Evolutionary conservation across 2,113 vertebrate genomes (phyloP).

Genomic region (Leptodactylus fuscus): DNA sequence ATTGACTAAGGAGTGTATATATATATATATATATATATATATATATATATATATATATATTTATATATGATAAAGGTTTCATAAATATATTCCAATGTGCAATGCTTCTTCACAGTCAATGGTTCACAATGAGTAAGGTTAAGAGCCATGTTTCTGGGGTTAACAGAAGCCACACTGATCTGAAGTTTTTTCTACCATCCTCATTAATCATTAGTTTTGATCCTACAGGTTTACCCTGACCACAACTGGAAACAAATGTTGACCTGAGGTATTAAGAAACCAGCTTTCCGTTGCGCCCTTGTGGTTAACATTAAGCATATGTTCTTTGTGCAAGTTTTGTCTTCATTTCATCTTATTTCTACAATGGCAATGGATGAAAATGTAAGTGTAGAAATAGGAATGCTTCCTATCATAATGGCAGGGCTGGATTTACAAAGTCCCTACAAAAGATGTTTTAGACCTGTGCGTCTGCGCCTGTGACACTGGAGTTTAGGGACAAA

Average conservation of each 20-base stretch:
- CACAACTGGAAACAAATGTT: conserved; percentile 62
- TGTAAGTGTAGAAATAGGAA: conserved; percentile 82
- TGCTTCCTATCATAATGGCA: conserved; percentile 36
- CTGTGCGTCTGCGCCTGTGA: too few species aligned
- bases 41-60: too few species aligned
- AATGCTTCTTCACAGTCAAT: neutral
- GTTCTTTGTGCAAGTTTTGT: conserved; percentile 79
- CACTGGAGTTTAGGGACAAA: too few species aligned
- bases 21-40: too few species aligned
- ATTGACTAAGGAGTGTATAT: too few species aligned
- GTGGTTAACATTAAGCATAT: conserved; percentile 73
- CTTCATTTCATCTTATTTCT: conserved; percentile 79
- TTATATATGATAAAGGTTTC: neutral
- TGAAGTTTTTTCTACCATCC: conserved; percentile 64
- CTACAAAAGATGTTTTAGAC: neutral
- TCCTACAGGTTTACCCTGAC: conserved; percentile 62
- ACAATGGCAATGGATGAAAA: conserved; percentile 72
- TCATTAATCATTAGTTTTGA: conserved; percentile 62
- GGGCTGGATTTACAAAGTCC: too few species aligned
- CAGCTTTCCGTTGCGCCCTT: conserved; percentile 59
- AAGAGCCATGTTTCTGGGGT: conserved; percentile 59
- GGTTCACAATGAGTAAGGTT: conserved; percentile 31
- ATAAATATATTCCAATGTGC: neutral
- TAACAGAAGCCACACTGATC: conserved; percentile 60
- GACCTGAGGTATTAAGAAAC: conserved; percentile 60